Evolutionary conservation across 2,888 invertebrate species (phyloP), one percentile per base, ranked within the genome.

Genomic region (Onchidella celtica): DNA sequence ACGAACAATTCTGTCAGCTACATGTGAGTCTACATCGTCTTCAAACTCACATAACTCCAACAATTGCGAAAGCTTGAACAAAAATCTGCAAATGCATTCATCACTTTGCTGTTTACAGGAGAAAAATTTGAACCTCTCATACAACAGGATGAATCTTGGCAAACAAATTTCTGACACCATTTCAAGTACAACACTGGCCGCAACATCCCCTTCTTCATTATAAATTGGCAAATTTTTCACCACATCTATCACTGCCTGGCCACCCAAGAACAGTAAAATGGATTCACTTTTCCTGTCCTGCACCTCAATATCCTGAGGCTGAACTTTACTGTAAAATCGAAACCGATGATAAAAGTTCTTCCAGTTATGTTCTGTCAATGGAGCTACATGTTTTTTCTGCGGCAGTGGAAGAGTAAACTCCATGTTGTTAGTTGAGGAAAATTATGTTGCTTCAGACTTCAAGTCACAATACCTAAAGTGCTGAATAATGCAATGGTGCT

Each of bases 51-150:
- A 61, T 6, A 14, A 61, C n/a, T 61, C 61, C 6, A 61, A 61
- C 9, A 61, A 6, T n/a, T 27, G 61, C 9, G 4, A 24, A 21
- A 61, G 27, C n/a, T 61, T 27, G 9, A n/a, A 21, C n/a, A 61
- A 27, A 4, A 61, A 61, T 6, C n/a, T 61, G 61, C 61, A 61
- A 61, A 61, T 61, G 27, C 61, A 61, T n/a, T 61, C 61, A 14
- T n/a, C 61, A 24, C 27, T 6, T 4, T 61, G 4, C 61, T 61
- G 61, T 6, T 21, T 24, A 6, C 21, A 24, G 61, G 61, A 61
- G 61, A 61, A 61, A 27, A 61, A 61, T 27, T 61, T 61, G 27
- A 24, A 61, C 27, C 61, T 61, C n/a, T 61, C 61, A 27, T 61
- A 61, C 61, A 61, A n/a, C 11, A 61, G 61, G n/a, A 61, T 61